A percentile compares a stretch with the other conserved stretches of the same genome.
These are phyloP conservation scores for Stichopus horrens DNA, from an alignment of 53 echinoderm and acorn worm genomes.

Conservation along the genomic window DNA sequence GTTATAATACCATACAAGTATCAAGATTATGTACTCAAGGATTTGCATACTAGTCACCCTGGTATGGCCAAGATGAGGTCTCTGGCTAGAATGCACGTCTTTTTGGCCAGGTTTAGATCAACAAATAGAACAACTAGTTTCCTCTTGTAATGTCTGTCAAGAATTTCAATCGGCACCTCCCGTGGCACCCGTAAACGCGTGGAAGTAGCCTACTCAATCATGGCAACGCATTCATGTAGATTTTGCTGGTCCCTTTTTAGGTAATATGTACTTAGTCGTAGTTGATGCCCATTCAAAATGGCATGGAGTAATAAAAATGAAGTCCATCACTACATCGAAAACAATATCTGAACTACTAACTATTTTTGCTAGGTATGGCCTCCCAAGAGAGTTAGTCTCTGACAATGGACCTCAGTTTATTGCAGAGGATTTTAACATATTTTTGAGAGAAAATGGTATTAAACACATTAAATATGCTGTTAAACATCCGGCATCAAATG, in stretches of 20 bases:
- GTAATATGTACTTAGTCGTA: slow-evolving; percentile 58
- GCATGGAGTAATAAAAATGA: slow-evolving; percentile 54
- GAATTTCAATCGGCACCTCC: slow-evolving; percentile 38
- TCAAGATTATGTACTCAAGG: slow-evolving; percentile 41
- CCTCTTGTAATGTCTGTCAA: slow-evolving; percentile 41
- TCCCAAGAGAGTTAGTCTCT: slow-evolving; percentile 20
- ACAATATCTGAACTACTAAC: too few relatives aligned
- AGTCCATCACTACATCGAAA: too few relatives aligned
- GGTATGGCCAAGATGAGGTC: slow-evolving; percentile 56
- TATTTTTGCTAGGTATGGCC: slow-evolving; percentile 33
- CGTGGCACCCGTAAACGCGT: slow-evolving; percentile 50
- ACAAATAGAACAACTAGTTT: slow-evolving; percentile 49
- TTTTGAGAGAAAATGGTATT: slow-evolving; percentile 35
- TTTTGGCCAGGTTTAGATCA: slow-evolving; percentile 57
- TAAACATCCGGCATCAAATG: too few relatives aligned
- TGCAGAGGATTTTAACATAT: slow-evolving; percentile 18
- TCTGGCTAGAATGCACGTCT: slow-evolving; percentile 53
- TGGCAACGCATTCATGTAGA: slow-evolving; percentile 69
- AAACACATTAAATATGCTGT: slow-evolving; percentile 19
- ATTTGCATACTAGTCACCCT: slow-evolving; percentile 54
- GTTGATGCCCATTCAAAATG: slow-evolving; percentile 65
- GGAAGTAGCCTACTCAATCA: slow-evolving; percentile 53
- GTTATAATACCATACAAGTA: slow-evolving; percentile 58
- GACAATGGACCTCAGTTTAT: too few relatives aligned
- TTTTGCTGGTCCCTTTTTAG: slow-evolving; percentile 61